Conservation (phyloP, 1,140 invertebrate species). For the Mamestra configurata region DNA sequence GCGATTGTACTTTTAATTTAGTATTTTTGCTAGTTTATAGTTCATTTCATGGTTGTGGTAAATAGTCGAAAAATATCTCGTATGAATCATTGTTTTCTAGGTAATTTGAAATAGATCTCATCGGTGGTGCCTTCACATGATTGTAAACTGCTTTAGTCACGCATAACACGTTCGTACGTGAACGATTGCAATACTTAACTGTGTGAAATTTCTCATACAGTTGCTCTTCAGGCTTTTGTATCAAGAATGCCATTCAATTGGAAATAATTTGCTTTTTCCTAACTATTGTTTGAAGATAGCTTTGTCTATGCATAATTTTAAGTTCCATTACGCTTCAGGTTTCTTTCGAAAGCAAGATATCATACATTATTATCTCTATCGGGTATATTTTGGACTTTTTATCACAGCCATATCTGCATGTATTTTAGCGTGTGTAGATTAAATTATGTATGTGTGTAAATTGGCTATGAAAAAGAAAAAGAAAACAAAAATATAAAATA, state of each 20-base stretch:
- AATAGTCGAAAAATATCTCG: conserved; percentile 10
- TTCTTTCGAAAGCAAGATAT: not conserved
- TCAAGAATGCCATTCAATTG: not conserved
- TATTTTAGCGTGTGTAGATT: conserved; percentile 35
- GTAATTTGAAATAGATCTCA: conserved; percentile 1
- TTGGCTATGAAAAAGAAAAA: conserved; percentile 39
- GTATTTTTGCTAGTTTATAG: not conserved
- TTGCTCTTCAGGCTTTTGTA: not conserved
- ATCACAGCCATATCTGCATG: conserved; percentile 44
- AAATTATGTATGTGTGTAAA: conserved; percentile 32
- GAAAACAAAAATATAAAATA: conserved; percentile 35
- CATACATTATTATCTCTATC: not conserved
- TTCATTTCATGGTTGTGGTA: conserved; percentile 21
- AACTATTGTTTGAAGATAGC: not conserved
- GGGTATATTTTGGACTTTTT: conserved; percentile 20
- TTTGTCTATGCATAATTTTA: not conserved
- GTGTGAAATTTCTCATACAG: conserved; percentile 10
- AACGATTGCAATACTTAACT: conserved; percentile 1
- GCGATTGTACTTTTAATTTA: conserved; percentile 26
- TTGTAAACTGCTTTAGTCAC: conserved; percentile 18
- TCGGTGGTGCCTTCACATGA: not conserved
- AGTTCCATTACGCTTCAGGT: not conserved
- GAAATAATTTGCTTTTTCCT: not conserved
- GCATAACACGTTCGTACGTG: not conserved
- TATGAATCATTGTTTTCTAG: conserved; percentile 1